Evolutionary conservation across 2,113 vertebrate genomes (phyloP), one percentile per base, ranked within the genome.

Genomic region (Odocoileus hemionus): DNA sequence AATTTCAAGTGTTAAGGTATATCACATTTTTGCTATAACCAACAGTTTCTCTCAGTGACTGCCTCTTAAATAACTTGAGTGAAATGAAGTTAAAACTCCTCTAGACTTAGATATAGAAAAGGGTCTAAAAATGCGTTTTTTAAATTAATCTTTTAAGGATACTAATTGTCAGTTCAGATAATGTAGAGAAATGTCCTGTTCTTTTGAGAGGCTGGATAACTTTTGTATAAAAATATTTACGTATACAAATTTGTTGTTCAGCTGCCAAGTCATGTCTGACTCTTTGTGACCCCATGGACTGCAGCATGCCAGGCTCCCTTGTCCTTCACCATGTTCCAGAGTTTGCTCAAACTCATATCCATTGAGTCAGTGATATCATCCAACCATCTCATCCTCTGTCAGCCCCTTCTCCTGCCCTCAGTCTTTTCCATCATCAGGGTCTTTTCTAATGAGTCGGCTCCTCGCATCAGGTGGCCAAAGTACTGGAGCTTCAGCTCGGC

Each of bases 61-160:
- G 25, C 17, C 23, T 94, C 33, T 57, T 30, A 80, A 93, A 50
- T n/a, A 84, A n/a, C 5, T 36, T 43, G 9, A 0, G 87, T 70
- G 33, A 95, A 93, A 97, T 55, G 90, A 95, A 92, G 80, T 60
- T 10, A 86, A 97, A 92, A 85, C 10, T 21, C 7, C 33, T 93
- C 7, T 61, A 30, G 76, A 70, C 64, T 87, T 94, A 88, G 28
- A 43, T n/a, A 55, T 86, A 50, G 64, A 83, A 47, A 97, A 89
- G 25, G 2, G 57, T 15, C 55, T 84, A 67, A 79, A 43, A 12
- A 16, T 57, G n/a, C 76, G 50, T 23, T 86, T 70, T 94, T 50
- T 50, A 50, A 26, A 54, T 85, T 88, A 76, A 57, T 86, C 52
- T 88, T 76, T n/a, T 33, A 86, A 88, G 16, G 86, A 57, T 39